phyloP scores from a whole-genome alignment of 2,797 vertebrate species.

The Poeciliopsis infans region DNA sequence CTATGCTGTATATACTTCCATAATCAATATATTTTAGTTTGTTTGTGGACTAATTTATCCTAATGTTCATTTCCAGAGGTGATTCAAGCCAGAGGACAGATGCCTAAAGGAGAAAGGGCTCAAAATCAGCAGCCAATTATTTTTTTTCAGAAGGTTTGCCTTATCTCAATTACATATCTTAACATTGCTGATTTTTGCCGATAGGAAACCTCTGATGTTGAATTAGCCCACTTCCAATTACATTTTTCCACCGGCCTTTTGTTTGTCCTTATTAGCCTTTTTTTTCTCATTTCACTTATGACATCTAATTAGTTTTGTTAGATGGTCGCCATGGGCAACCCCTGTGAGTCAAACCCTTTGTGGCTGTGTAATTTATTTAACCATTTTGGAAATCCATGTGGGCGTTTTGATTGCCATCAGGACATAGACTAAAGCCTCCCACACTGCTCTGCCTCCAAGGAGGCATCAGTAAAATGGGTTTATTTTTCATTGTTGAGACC shows the following conservation, averaged over 20 bases:
- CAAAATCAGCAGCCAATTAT: conserved; percentile 86
- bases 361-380: conserved; percentile 71
- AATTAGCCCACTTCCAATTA: conserved; percentile 11
- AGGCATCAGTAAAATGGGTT: conserved; percentile 55
- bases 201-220: conserved; percentile 34
- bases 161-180: conserved; percentile 20
- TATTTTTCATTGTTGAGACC: conserved; percentile 61
- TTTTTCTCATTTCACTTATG: conserved; percentile 40
- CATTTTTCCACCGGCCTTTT: conserved; percentile 32
- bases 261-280: conserved; percentile 14
- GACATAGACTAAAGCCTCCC: conserved; percentile 74
- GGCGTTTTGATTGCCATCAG: conserved; percentile 67
- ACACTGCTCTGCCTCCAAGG: conserved; percentile 56
- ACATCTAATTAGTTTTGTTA: conserved; percentile 68
- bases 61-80: conserved; percentile 66
- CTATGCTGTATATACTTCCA: background rate
- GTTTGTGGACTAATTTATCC: background rate
- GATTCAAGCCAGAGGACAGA: conserved; percentile 76
- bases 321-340: conserved; percentile 59
- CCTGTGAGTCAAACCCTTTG: conserved; percentile 53
- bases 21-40: background rate
- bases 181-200: conserved; percentile 14
- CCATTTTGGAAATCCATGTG: conserved; percentile 69
- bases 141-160: conserved; percentile 90
- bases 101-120: conserved; percentile 83